Evolutionary conservation across 1,140 invertebrate species (phyloP).

Genomic region (Tachypleus tridentatus): DNA sequence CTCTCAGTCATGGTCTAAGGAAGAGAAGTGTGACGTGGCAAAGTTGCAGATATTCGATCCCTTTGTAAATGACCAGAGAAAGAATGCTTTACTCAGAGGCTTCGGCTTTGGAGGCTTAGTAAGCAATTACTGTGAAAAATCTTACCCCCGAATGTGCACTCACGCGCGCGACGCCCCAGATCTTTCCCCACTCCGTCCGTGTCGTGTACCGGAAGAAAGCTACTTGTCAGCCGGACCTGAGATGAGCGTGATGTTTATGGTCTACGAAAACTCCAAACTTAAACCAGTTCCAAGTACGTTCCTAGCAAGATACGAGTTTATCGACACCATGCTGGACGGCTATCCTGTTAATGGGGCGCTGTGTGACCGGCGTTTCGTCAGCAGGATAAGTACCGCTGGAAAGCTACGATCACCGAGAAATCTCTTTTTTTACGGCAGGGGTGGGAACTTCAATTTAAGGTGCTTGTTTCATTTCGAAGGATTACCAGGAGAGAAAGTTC

Average conservation of each 20-base stretch:
- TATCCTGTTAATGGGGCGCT: slow-evolving; percentile 17
- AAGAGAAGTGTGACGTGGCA: slow-evolving; percentile 22
- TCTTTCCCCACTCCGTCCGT: slow-evolving; percentile 19
- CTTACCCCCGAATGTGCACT: slow-evolving; percentile 23
- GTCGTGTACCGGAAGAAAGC: slow-evolving; percentile 21
- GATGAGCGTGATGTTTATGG: slow-evolving; percentile 14
- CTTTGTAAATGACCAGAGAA: slow-evolving; percentile 2
- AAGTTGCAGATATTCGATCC: slow-evolving; percentile 17
- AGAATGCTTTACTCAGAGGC: slow-evolving; percentile 6
- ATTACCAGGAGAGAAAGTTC: slow-evolving; percentile 14
- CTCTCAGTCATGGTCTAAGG: slow-evolving; percentile 17
- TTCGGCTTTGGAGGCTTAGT: slow-evolving; percentile 2
- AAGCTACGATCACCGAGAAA: slow-evolving; percentile 13
- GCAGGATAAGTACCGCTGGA: slow-evolving; percentile 11
- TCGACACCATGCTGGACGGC: slow-evolving; percentile 14
- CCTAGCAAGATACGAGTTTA: slow-evolving; percentile 22
- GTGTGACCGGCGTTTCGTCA: slow-evolving; percentile 21
- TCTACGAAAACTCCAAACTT: slow-evolving; percentile 15
- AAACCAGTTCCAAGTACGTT: slow-evolving; percentile 19
- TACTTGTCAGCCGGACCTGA: slow-evolving; percentile 21
- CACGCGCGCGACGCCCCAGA: slow-evolving; percentile 17
- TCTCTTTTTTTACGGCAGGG: slow-evolving; percentile 19
- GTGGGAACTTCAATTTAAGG: slow-evolving; percentile 14
- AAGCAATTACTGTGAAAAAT: slow-evolving; percentile 22
- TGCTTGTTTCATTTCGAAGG: slow-evolving; percentile 20